Percentiles rank a stretch among this genome's conserved stretches.
These are phyloP conservation scores for Notamacropus eugenii DNA, from an alignment of 2,797 vertebrate genomes.

Conservation along the genomic window DNA sequence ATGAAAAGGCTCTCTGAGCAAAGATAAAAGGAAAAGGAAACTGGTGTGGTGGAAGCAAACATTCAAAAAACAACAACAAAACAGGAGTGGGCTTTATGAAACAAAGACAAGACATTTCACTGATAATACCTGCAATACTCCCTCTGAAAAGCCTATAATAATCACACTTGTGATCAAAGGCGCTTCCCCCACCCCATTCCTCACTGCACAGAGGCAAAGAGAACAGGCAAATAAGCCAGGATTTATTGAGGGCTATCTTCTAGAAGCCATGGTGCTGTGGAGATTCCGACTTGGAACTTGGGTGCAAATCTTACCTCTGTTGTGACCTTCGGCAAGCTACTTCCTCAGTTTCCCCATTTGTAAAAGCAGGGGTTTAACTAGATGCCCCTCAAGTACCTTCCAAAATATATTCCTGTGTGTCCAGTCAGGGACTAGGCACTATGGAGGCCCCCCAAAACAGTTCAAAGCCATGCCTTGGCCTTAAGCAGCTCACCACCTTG, in stretches of 20 bases:
- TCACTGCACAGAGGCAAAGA: accelerated
- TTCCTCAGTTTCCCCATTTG: neutral
- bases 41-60: slow-evolving; percentile 19
- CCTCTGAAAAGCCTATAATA: neutral
- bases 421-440: neutral
- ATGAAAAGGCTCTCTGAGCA: slow-evolving; percentile 93
- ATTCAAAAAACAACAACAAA: slow-evolving; percentile 9
- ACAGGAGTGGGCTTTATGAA: neutral
- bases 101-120: neutral
- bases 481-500: neutral
- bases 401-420: neutral
- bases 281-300: neutral
- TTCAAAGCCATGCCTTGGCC: neutral
- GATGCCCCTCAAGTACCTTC: neutral
- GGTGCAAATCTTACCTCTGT: neutral
- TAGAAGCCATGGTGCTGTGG: neutral
- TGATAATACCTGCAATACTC: neutral
- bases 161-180: neutral
- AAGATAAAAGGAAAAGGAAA: slow-evolving; percentile 55
- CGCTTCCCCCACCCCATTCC: neutral
- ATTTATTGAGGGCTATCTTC: neutral
- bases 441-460: neutral
- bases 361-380: neutral
- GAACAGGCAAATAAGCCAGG: neutral
- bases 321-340: neutral